Evolutionary conservation across 1,140 invertebrate species (phyloP).

Genomic region (Caenorhabditis brenneri): DNA sequence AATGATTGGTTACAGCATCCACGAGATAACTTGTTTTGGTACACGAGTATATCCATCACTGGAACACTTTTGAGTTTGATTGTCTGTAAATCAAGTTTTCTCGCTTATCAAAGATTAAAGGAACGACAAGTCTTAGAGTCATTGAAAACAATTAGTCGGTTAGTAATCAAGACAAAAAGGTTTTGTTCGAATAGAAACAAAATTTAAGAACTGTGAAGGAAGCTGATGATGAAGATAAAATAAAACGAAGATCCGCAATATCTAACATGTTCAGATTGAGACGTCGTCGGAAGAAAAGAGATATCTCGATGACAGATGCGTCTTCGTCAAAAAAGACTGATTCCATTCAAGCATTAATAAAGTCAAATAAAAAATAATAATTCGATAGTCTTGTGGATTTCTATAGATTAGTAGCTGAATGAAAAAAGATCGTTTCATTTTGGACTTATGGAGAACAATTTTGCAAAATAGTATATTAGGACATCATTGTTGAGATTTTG

Average conservation of each 20-base stretch:
- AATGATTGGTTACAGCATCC: background rate
- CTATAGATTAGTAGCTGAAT: too few relatives aligned
- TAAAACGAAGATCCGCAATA: background rate
- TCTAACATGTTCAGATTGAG: background rate
- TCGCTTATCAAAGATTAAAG: background rate
- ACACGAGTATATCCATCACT: background rate
- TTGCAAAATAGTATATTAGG: too few relatives aligned
- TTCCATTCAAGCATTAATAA: conserved; percentile 8
- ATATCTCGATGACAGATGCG: too few relatives aligned
- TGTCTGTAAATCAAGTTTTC: background rate
- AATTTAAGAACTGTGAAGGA: background rate
- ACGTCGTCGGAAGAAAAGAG: background rate
- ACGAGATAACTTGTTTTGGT: background rate
- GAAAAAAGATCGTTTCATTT: too few relatives aligned
- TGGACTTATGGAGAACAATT: too few relatives aligned
- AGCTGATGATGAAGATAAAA: background rate
- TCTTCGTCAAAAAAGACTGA: background rate
- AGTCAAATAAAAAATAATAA: background rate
- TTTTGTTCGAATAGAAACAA: background rate
- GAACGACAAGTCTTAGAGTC: background rate
- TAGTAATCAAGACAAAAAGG: too few relatives aligned
- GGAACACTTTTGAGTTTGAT: background rate
- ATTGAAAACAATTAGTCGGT: background rate
- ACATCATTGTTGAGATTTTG: too few relatives aligned
- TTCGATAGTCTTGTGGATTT: too few relatives aligned